Base-by-base conservation (phyloP, 2,888 invertebrate genomes). In the Mesorhabditis spiculigera region DNA sequence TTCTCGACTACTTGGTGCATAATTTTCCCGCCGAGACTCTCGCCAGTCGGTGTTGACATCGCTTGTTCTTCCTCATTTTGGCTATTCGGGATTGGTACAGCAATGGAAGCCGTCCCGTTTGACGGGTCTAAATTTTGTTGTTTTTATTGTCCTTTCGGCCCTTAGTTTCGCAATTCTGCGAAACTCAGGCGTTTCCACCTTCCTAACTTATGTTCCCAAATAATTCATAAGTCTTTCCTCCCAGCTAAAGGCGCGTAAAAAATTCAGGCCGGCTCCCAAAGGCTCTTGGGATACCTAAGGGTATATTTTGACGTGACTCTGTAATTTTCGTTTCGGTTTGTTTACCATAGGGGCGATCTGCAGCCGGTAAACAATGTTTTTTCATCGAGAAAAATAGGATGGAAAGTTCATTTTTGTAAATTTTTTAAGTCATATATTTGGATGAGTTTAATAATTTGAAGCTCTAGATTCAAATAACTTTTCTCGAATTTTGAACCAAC, bases 21-120 rank as follows among this genome's bases (percentile, higher is more conserved):
- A 50, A 50, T 50, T 50, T n/a, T 10, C n/a, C 58, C 58, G n/a
- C 58, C 58, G n/a, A 50, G 58, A 50, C 58, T 50, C n/a, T 50
- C 58, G 8, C 58, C 58, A 50, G 8, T 10, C 8, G 58, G 58
- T 10, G 58, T 50, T 50, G 58, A 50, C n/a, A 50, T 13, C 8
- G 58, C 10, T 13, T 13, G 58, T n/a, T 13, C n/a, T n/a, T 50
- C 58, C 58, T 50, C 58, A 50, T n/a, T n/a, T 50, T 50, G 58
- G n/a, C 58, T 50, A 1, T 28, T 28, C 58, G 58, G 58, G n/a
- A 50, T 50, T n/a, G 58, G 58, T 13, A 50, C 58, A 10, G 58
- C 58, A 13, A 1, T n/a, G n/a, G 58, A 50, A 50, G n/a, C 58
- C 8, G 58, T n/a, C n/a, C 58, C 58, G 28, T 28, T 28, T n/a